These are phyloP conservation scores for Struthio camelus DNA, from an alignment of 2,113 vertebrate species.

Conservation along the genomic window DNA sequence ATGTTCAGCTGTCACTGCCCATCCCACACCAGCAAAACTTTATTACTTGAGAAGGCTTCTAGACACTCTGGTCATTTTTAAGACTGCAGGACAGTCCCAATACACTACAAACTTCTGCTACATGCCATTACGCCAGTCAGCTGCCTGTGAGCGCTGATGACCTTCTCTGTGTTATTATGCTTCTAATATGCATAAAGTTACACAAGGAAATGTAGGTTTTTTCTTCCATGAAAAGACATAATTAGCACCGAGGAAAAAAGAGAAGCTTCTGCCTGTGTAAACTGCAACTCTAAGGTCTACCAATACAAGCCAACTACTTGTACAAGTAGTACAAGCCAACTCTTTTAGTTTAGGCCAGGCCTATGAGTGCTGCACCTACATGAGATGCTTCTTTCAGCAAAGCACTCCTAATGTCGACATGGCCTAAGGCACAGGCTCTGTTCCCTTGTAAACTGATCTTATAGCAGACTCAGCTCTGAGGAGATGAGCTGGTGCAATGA, in stretches of 20 bases:
- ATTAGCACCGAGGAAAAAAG: neutral
- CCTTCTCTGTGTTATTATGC: neutral
- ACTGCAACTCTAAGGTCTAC: neutral
- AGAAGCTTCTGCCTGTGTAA: neutral
- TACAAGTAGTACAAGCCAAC: neutral
- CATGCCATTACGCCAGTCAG: neutral
- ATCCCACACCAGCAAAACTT: neutral
- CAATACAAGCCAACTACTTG: neutral
- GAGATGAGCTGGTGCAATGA: constrained; percentile 43
- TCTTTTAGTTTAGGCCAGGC: neutral
- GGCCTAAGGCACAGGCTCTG: constrained; percentile 24
- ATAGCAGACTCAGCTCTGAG: neutral
- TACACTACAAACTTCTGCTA: neutral
- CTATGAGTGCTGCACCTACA: neutral
- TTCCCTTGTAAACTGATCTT: constrained; percentile 1
- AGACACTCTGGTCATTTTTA: neutral
- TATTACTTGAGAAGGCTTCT: fast-evolving
- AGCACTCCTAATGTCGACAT: neutral
- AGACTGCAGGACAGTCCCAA: neutral
- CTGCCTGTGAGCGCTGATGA: fast-evolving
- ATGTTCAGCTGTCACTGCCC: neutral
- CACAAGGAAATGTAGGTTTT: neutral
- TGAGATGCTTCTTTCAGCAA: neutral
- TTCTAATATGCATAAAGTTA: neutral
- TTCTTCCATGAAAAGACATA: neutral